Conservation (phyloP, 2,113 vertebrate genomes). For the Synchiropus splendidus region DNA sequence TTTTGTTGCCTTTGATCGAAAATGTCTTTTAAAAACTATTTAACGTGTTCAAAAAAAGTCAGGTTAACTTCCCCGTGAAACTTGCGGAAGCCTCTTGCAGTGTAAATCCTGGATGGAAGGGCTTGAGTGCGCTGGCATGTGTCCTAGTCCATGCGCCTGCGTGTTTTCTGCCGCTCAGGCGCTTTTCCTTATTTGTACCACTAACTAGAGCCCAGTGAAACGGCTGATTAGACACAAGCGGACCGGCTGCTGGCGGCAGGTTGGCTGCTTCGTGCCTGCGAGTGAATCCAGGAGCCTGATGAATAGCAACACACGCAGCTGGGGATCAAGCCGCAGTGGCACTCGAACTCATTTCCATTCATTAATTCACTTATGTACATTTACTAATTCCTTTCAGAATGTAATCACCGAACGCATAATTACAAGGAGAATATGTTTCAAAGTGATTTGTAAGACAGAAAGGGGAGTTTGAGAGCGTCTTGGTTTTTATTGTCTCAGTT, state of each 20-base stretch:
- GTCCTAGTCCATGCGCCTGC: constrained; percentile 46
- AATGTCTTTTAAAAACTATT: constrained; percentile 5
- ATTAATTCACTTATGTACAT: constrained; percentile 59
- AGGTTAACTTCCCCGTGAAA: constrained; percentile 29
- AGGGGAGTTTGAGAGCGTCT: neutral
- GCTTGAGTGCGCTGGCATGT: constrained; percentile 35
- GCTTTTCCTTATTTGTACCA: constrained; percentile 44
- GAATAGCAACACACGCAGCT: constrained; percentile 63
- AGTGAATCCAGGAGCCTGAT: constrained; percentile 61
- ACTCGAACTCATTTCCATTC: constrained; percentile 56
- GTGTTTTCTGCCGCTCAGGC: constrained; percentile 44
- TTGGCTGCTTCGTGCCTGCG: constrained; percentile 60
- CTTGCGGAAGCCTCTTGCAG: constrained; percentile 34
- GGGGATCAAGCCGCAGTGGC: constrained; percentile 52
- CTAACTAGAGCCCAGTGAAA: constrained; percentile 55
- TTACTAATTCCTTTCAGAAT: constrained; percentile 45
- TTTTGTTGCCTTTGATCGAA: too few species aligned
- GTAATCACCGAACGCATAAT: constrained; percentile 37
- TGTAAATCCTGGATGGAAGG: constrained; percentile 42
- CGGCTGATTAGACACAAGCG: constrained; percentile 54
- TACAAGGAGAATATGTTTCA: constrained; percentile 33
- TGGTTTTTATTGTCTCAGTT: constrained; percentile 7
- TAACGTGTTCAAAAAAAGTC: neutral
- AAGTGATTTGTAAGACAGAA: constrained; percentile 32
- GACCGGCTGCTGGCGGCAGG: constrained; percentile 54